Base-by-base conservation (phyloP, 2,888 invertebrate genomes). In the Luperina testacea region DNA sequence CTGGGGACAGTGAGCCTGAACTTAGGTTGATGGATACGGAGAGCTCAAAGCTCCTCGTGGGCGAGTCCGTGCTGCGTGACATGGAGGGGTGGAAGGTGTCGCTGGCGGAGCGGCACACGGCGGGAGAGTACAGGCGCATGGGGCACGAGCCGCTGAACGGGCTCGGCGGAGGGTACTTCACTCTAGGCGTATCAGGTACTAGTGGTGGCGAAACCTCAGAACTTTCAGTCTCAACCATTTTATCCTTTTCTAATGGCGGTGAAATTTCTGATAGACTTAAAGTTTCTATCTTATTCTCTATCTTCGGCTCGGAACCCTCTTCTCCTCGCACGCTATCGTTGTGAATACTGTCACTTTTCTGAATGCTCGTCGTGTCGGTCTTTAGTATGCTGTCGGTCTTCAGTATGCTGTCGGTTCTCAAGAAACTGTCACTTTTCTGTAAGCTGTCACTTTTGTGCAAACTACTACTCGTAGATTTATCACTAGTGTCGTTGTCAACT, bases 81-180 rank as follows among this genome's bases (percentile, higher is more conserved):
- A 88, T 93, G 9, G 93, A 92, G 38, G 92, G 90, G 82, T 92
- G 92, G 89, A 96, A 97, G 0, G 94, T 96, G 77, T 95, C 96
- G 84, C 96, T 96, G 5, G 95, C 94, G 42, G 97, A 97, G 84
- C 96, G 95, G 84, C 97, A 97, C 51, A 97, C 95, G 11, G 96
- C 96, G 17, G 95, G 94, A 80, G 95, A 93, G 84, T 97, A 95
- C 78, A 95, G 82, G 82, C 96, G 89, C 51, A 95, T 90, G 75
- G 95, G 91, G 48, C 90, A 87, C 0, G 93, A 90, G 0, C 91
- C 90, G 4, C 91, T 76, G 61, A 92, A 92, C 45, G 91, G 81
- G 4, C 88, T 79, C 0, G 90, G 38, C 51, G 72, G 17, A 1
- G 82, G 67, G 59, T 73, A 81, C 57, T 77, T 85, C 17, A 90